phyloP scores from a whole-genome alignment of 2,797 vertebrate genomes.

The Phoeniculus purpureus region DNA sequence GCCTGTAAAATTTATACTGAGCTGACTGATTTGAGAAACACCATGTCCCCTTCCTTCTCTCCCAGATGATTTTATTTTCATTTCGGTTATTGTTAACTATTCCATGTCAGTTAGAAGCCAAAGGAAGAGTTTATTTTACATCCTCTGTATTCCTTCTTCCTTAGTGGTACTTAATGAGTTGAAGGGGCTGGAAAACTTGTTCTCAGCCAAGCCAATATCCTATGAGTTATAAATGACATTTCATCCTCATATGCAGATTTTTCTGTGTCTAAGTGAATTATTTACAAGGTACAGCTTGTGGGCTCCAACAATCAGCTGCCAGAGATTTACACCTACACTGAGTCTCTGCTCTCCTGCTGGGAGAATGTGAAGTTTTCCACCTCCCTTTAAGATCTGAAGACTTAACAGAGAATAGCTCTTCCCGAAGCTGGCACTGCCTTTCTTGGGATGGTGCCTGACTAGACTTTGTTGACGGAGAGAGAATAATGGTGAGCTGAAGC shows the following conservation, averaged over 20 bases:
- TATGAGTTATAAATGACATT: slow-evolving; percentile 79
- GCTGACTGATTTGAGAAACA: background rate
- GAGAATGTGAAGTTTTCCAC: slow-evolving; percentile 61
- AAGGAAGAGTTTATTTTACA: slow-evolving; percentile 34
- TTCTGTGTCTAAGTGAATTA: slow-evolving; percentile 79
- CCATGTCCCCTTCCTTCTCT: background rate
- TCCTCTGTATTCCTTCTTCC: slow-evolving; percentile 35
- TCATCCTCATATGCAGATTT: slow-evolving; percentile 79
- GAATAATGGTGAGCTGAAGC: slow-evolving; percentile 27
- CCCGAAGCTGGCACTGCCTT: slow-evolving; percentile 27
- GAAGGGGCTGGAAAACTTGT: slow-evolving; percentile 67
- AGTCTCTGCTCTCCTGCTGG: slow-evolving; percentile 60
- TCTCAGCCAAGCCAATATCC: slow-evolving; percentile 70
- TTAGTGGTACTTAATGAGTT: slow-evolving; percentile 65
- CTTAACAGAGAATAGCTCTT: slow-evolving; percentile 36
- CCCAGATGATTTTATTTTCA: slow-evolving; percentile 12
- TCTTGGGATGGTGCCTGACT: slow-evolving; percentile 28
- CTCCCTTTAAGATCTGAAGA: slow-evolving; percentile 60
- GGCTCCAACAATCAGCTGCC: slow-evolving; percentile 75
- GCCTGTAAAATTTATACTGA: background rate
- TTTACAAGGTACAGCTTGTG: slow-evolving; percentile 78
- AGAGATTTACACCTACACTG: slow-evolving; percentile 72
- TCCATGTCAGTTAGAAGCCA: background rate
- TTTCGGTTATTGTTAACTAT: slow-evolving; percentile 14
- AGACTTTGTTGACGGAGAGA: background rate